Percentiles rank a stretch among this genome's conserved stretches.
Conservation (phyloP, 2,113 vertebrate species). For the Bolborhynchus lineola region DNA sequence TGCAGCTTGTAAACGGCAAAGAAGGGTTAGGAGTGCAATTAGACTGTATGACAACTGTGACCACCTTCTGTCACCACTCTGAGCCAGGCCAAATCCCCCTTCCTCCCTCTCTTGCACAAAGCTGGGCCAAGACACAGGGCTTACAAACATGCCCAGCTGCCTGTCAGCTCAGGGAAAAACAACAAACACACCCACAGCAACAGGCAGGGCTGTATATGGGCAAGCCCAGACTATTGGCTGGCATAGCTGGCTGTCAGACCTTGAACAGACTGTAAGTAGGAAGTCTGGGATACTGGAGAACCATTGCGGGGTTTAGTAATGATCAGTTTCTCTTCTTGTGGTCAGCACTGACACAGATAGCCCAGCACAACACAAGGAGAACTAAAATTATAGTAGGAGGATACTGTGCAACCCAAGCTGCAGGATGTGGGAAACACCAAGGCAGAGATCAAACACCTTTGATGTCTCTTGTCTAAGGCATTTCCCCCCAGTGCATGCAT, state of each 20-base stretch:
- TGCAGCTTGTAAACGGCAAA: conserved; percentile 8
- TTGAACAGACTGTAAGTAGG: neutral
- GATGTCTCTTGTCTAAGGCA: neutral
- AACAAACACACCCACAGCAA: neutral
- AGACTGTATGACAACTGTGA: conserved; percentile 21
- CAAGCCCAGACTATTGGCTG: neutral
- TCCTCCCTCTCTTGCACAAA: conserved; percentile 7
- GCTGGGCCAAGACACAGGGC: neutral
- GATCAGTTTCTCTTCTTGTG: neutral
- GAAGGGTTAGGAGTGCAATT: conserved; percentile 42
- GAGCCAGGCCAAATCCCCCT: conserved; percentile 1
- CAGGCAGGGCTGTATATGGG: conserved; percentile 32
- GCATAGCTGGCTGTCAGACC: neutral
- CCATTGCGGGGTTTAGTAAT: neutral
- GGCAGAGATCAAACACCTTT: neutral
- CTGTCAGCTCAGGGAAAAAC: neutral
- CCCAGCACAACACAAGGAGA: neutral
- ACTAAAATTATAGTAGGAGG: neutral
- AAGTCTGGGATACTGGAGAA: neutral
- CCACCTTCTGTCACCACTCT: conserved; percentile 20
- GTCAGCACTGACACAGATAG: neutral
- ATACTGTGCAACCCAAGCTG: neutral
- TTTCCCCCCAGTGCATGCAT: neutral
- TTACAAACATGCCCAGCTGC: conserved; percentile 26
- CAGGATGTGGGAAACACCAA: rapidly evolving